Evolutionary conservation across 2,797 vertebrate species (phyloP).

Genomic region (Acanthis flammea): DNA sequence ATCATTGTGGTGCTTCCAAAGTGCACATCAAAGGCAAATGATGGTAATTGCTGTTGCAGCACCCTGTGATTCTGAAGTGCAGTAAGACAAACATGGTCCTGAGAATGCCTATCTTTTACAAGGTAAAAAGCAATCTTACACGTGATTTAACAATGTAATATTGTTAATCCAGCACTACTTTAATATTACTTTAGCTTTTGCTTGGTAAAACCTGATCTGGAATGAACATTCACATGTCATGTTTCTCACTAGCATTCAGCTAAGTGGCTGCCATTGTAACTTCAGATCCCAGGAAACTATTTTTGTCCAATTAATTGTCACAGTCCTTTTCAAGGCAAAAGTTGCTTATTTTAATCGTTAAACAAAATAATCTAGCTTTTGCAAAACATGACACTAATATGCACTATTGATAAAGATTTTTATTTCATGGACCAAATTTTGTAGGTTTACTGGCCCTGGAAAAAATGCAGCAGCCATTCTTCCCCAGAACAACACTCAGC

Average conservation of each 20-base stretch:
- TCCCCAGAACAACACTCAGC: neutral
- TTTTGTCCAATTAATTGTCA: neutral
- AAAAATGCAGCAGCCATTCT: neutral
- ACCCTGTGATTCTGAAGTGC: neutral
- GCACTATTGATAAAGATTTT: neutral
- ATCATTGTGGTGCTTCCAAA: neutral
- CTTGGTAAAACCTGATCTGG: neutral
- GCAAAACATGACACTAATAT: neutral
- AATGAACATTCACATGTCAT: fast-evolving
- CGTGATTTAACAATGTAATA: neutral
- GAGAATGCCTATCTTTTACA: neutral
- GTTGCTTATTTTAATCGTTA: neutral
- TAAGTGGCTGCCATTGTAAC: neutral
- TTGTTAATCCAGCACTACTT: neutral
- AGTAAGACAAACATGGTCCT: neutral
- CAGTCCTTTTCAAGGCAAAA: neutral
- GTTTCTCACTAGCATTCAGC: neutral
- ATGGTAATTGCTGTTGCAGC: neutral
- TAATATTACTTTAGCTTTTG: neutral
- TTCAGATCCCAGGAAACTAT: neutral
- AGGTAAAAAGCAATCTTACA: neutral
- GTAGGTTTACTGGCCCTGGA: neutral
- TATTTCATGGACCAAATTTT: neutral
- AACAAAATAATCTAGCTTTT: neutral
- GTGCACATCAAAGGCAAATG: neutral